Base-by-base conservation (phyloP, 2,113 vertebrate genomes). In the Chascanopsetta lugubris region DNA sequence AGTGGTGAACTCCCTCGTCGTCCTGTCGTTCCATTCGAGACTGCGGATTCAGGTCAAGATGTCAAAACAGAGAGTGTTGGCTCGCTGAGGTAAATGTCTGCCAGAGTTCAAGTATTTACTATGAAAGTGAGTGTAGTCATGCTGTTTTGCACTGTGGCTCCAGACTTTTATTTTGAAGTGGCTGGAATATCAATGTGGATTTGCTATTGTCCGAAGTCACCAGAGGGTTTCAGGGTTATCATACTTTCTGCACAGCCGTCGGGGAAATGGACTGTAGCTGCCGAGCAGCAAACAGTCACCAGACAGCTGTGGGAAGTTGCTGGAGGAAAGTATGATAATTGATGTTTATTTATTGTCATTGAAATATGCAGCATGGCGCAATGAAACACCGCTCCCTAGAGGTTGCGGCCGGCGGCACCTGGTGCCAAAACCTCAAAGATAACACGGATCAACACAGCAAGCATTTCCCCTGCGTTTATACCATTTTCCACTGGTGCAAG, bases 341-440 rank as follows among this genome's bases (percentile, higher is more conserved):
- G 67, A 26, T 86, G 82, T 89, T 87, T 88, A 81, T 90, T 88
- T 84, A 84, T 86, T 88, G 78, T 81, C 80, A 69, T 60, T 70
- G 68, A 87, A 87, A 68, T 85, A 85, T 80, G 83, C 65, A 71
- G 51, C 53, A 15, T 22, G 17, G 61, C 0, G 56, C 72, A 81
- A 66, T 64, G 60, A 82, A 87, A 76, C 58, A 26, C 56, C 45
- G 5, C 42, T 55, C 60, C 60, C 24, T 7, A 55, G 51, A 75
- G 58, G 54, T 47, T 66, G 82, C 22, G 75, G 78, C 69, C 60
- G 55, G n/a, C 54, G 56, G 55, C 78, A 82, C 79, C 80, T 88
- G 71, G 72, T 48, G 85, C 60, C 66, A 69, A 80, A 82, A 82
- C 72, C 73, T 73, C 68, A 69, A 69, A 64, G 69, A 80, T 72